Conservation (phyloP, 2,888 invertebrate species). For the Chouioia cunea region DNA sequence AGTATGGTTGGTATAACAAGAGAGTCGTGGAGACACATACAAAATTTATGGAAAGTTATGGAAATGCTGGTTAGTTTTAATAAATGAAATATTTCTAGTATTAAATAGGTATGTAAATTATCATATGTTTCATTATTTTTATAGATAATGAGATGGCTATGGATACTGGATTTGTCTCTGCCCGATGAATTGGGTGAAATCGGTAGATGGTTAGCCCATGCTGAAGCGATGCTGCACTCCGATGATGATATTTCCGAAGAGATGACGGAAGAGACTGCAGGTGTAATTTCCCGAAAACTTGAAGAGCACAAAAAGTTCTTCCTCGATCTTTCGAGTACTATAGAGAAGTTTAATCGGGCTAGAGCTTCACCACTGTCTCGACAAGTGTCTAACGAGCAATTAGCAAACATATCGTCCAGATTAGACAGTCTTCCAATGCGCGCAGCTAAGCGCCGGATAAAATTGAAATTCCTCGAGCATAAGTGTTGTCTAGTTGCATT, state of each 20-base stretch:
- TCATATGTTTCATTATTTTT: slow-evolving; percentile 54
- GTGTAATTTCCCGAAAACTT: slow-evolving; percentile 86
- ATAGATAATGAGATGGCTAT: slow-evolving; percentile 88
- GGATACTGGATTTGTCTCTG: slow-evolving; percentile 86
- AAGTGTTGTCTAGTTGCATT: slow-evolving; percentile 95
- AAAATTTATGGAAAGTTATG: slow-evolving; percentile 84
- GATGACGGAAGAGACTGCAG: slow-evolving; percentile 91
- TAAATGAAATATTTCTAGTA: slow-evolving; percentile 6
- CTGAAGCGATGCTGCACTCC: slow-evolving; percentile 84
- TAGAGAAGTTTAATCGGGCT: slow-evolving; percentile 83
- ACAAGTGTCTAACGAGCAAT: slow-evolving; percentile 82
- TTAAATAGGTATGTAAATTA: slow-evolving; percentile 2
- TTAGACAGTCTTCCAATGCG: slow-evolving; percentile 81
- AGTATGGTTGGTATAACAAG: slow-evolving; percentile 85
- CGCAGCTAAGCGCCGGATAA: slow-evolving; percentile 85
- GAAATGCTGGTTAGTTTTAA: slow-evolving; percentile 70
- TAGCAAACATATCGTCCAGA: slow-evolving; percentile 85
- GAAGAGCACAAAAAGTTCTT: slow-evolving; percentile 94
- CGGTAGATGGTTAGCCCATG: slow-evolving; percentile 91
- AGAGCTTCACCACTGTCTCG: slow-evolving; percentile 77
- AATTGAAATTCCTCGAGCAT: slow-evolving; percentile 91
- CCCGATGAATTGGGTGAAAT: slow-evolving; percentile 88
- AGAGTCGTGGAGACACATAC: slow-evolving; percentile 88
- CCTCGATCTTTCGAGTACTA: slow-evolving; percentile 82
- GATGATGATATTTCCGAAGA: slow-evolving; percentile 83